Conservation (phyloP, 2,113 vertebrate genomes). For the Callithrix jacchus region DNA sequence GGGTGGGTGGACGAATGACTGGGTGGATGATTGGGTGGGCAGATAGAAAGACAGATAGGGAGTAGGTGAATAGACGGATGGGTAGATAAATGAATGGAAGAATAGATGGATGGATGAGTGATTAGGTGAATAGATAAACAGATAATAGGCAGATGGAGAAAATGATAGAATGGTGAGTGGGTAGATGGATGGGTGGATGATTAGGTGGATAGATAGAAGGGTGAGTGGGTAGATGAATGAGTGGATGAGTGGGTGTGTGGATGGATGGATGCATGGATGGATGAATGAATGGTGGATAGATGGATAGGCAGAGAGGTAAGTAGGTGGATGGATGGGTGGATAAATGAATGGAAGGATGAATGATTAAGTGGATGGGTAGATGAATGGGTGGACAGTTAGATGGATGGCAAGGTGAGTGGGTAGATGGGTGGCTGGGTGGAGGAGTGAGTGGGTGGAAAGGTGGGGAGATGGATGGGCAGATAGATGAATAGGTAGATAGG, state of each 20-base stretch:
- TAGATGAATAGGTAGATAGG: accelerated
- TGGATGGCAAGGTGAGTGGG: not conserved
- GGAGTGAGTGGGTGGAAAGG: accelerated
- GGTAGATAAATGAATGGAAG: accelerated
- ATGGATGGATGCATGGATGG: accelerated
- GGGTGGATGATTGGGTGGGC: accelerated
- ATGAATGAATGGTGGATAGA: accelerated
- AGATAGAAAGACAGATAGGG: not conserved
- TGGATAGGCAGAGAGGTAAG: accelerated
- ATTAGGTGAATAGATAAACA: not conserved
- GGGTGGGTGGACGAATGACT: too few species aligned
- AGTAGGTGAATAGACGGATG: too few species aligned
- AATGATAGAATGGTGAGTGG: accelerated
- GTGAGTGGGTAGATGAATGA: accelerated
- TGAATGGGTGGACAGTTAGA: not conserved
- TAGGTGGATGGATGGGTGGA: not conserved
- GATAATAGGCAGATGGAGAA: too few species aligned
- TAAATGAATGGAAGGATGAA: accelerated
- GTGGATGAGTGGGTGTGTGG: accelerated
- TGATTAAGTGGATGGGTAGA: not conserved
- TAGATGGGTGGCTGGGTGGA: accelerated
- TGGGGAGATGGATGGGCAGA: accelerated
- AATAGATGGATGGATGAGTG: not conserved
- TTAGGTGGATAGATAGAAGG: accelerated
- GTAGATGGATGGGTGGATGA: not conserved